These are phyloP conservation scores for Synergus gifuensis DNA, from an alignment of 2,888 invertebrate species.

Conservation along the genomic window DNA sequence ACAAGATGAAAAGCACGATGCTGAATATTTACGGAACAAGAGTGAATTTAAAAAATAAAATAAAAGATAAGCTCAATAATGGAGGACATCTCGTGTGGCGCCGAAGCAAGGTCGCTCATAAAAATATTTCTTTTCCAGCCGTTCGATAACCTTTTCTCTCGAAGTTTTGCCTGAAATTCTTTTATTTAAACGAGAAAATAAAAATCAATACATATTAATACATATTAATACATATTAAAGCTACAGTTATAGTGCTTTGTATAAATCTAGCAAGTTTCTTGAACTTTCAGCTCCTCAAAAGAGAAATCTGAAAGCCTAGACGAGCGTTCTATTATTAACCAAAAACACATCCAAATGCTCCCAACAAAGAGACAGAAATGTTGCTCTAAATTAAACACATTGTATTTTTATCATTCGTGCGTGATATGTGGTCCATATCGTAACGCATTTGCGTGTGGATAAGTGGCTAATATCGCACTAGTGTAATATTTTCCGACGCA, in stretches of 20 bases:
- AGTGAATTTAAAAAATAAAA: not conserved
- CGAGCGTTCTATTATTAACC: not conserved
- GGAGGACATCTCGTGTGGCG: slow-evolving; percentile 54
- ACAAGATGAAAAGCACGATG: not conserved
- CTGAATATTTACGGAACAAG: not conserved
- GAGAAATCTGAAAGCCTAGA: not conserved
- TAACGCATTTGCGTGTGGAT: too few species aligned
- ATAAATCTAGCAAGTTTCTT: slow-evolving; percentile 5
- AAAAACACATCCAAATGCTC: not conserved
- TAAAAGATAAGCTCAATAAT: not conserved
- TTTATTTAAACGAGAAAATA: not conserved
- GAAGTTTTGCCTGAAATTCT: not conserved
- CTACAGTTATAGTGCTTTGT: not conserved
- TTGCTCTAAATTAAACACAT: not conserved
- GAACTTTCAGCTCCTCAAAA: not conserved
- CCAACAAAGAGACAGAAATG: not conserved
- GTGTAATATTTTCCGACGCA: too few species aligned
- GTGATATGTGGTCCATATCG: too few species aligned
- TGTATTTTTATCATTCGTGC: too few species aligned
- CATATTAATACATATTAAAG: too few species aligned
- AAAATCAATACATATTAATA: not conserved
- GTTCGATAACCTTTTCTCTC: slow-evolving; percentile 45
- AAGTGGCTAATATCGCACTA: too few species aligned
- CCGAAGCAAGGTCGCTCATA: slow-evolving; percentile 54
- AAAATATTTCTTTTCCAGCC: slow-evolving; percentile 46